Evolutionary conservation across 2,797 vertebrate species (phyloP).

Genomic region (Balearica regulorum): DNA sequence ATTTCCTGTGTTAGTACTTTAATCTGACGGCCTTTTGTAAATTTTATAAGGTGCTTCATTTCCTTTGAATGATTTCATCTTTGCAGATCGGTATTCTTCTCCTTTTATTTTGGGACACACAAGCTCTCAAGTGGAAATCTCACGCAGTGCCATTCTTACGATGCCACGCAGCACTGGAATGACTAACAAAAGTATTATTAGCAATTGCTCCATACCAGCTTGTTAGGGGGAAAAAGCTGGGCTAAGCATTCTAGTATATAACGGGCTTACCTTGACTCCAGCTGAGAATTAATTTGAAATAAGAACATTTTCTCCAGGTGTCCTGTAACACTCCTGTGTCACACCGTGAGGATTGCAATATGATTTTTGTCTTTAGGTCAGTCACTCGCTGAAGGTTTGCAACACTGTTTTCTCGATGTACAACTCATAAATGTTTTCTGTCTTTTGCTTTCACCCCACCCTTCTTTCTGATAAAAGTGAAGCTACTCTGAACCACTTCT

Average conservation of each 20-base stretch:
- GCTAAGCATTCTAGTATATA: neutral
- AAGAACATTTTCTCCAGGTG: neutral
- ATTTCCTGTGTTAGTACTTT: neutral
- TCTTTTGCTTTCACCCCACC: neutral
- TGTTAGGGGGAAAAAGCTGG: neutral
- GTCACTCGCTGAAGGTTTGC: neutral
- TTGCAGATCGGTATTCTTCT: neutral
- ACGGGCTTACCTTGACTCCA: neutral
- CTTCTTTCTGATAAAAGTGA: neutral
- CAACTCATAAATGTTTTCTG: neutral
- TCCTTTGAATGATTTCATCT: neutral
- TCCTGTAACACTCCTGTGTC: neutral
- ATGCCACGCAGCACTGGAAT: neutral
- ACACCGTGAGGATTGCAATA: neutral
- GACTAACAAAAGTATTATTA: neutral
- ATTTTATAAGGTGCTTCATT: neutral
- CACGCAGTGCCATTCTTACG: rapidly evolving
- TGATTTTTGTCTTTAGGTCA: neutral
- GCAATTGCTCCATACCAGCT: neutral
- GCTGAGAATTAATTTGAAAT: neutral
- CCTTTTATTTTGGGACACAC: neutral
- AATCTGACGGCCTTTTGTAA: neutral
- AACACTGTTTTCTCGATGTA: neutral
- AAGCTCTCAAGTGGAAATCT: neutral
- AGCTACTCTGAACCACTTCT: neutral